Evolutionary conservation across 2,113 vertebrate genomes (phyloP), one percentile per base, ranked within the genome.

Genomic region (Poeciliopsis retropinna): DNA sequence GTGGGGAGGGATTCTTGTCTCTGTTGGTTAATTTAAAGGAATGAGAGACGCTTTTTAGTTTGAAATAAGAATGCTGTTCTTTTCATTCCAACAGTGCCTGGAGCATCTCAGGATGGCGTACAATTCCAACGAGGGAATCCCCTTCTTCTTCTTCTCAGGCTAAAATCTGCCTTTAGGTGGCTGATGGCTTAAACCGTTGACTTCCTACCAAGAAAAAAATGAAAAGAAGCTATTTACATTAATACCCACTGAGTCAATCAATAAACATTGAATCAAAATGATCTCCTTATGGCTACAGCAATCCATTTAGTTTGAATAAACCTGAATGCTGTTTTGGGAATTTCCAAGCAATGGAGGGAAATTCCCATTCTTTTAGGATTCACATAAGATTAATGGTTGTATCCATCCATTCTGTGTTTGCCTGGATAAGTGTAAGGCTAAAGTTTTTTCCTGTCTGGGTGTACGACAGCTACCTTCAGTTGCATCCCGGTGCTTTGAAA

Each of bases 311-410:
- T 37, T 87, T 72, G 87, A 79, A 80, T 66, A 73, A 76, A 67
- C 83, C 64, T 86, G 80, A 41, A 73, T 64, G 17, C 73, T 32
- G 71, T 72, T 84, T 92, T 64, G 92, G 94, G 92, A 94, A 91
- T 93, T 94, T 89, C 94, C 94, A 90, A 5, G 2, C 39, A 63
- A 87, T 73, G 75, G 82, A 47, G 92, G 94, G 93, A 94, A 95
- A 90, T 93, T 94, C 94, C 94, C 92, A 72, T 92, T 91, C 86
- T 93, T 92, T 89, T 91, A 80, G 88, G 88, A 92, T 91, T 86
- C 79, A 87, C 83, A 85, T 70, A 80, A 89, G 90, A 94, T 94
- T 94, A 94, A 92, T 93, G 92, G 86, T 83, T 28, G 39, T 34
- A 76, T 88, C 74, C 89, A 89, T 91, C 85, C 75, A 51, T 89